phyloP scores from a whole-genome alignment of 2,888 invertebrate species.

The Sarcophaga subvicina region DNA sequence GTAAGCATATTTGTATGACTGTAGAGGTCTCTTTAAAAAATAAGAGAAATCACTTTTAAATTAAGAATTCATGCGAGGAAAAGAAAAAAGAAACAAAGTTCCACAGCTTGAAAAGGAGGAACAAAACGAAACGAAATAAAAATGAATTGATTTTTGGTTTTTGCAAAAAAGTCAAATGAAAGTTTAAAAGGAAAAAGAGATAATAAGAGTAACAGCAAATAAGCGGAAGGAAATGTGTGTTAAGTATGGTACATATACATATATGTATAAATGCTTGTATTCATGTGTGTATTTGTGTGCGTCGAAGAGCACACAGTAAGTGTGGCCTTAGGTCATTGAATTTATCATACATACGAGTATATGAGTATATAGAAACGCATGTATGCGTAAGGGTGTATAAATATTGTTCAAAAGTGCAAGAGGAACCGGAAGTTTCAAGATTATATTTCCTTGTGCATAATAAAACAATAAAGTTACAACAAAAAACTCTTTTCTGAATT shows the following conservation, averaged over 20 bases:
- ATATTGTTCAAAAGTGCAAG: neutral
- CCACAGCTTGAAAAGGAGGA: too few species aligned
- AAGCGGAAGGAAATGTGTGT: neutral
- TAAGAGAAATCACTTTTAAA: slow-evolving; percentile 47
- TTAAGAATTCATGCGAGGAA: slow-evolving; percentile 11
- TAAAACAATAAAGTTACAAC: too few species aligned
- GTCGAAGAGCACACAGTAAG: neutral
- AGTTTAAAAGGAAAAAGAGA: neutral
- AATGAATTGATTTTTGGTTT: neutral
- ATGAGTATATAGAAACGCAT: neutral
- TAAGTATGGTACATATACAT: neutral
- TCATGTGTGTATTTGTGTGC: neutral
- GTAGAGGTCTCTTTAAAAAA: neutral
- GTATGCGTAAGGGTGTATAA: neutral
- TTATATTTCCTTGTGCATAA: too few species aligned
- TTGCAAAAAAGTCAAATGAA: neutral
- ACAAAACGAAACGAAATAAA: neutral
- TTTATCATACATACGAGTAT: neutral
- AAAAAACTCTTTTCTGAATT: too few species aligned
- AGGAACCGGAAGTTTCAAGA: neutral
- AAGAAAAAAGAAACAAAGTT: neutral
- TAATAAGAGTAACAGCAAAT: neutral
- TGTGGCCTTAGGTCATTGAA: neutral
- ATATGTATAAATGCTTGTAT: neutral
- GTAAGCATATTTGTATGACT: neutral